phyloP scores from a whole-genome alignment of 2,888 invertebrate species.

The Apodemia mormo region DNA sequence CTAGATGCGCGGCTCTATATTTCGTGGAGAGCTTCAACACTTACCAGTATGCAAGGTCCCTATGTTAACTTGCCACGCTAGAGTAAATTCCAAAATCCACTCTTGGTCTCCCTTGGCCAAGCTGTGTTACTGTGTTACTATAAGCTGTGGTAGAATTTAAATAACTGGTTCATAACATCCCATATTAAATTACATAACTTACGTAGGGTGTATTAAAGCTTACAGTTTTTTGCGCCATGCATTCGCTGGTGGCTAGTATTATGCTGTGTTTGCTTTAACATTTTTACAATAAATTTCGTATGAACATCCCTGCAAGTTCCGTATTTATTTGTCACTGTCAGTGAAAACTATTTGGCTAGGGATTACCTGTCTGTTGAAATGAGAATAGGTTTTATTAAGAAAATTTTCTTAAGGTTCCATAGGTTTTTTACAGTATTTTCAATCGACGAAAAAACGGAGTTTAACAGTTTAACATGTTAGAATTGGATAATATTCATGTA shows the following conservation, averaged over 20 bases:
- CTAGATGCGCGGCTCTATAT: too few species aligned
- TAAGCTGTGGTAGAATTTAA: too few species aligned
- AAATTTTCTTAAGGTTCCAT: not conserved
- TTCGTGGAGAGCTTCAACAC: too few species aligned
- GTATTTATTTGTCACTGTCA: not conserved
- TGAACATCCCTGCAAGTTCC: not conserved
- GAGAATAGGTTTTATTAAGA: conserved; percentile 42
- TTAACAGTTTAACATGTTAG: too few species aligned
- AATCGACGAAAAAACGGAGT: too few species aligned
- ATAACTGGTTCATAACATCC: too few species aligned
- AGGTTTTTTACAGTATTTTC: not conserved
- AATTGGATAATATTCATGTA: too few species aligned
- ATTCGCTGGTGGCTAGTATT: conserved; percentile 44
- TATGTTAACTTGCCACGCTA: too few species aligned
- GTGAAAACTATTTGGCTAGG: conserved; percentile 24
- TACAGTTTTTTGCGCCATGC: conserved; percentile 68
- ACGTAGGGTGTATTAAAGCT: conserved; percentile 61
- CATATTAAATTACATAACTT: not conserved
- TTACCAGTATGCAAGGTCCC: too few species aligned
- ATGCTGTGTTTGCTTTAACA: conserved; percentile 45
- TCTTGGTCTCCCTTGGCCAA: too few species aligned
- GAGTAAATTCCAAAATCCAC: too few species aligned
- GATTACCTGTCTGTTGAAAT: not conserved
- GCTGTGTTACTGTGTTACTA: too few species aligned
- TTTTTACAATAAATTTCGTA: conserved; percentile 46